Evolutionary conservation across 37 sponge, comb jelly and placozoan genomes (phyloP).

Genomic region (Crambe crambe): DNA sequence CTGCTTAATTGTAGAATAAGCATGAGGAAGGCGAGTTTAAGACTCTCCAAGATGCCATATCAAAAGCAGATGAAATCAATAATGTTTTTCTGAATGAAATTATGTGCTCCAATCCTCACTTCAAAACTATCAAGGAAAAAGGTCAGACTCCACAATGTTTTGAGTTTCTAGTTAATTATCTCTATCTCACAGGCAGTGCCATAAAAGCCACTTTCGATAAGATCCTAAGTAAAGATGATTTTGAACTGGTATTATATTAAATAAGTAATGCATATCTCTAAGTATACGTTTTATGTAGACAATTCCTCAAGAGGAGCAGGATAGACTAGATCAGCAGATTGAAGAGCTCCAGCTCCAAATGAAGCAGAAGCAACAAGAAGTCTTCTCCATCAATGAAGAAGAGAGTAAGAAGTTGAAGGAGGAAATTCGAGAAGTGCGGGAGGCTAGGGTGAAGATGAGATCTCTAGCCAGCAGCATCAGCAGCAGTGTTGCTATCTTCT

Average conservation of each 20-base stretch:
- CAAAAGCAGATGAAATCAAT: conserved; percentile 53
- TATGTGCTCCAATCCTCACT: conserved; percentile 1
- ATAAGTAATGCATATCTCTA: background rate
- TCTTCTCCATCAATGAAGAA: conserved; percentile 2
- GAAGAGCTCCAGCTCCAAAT: conserved; percentile 17
- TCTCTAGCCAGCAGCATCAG: conserved; percentile 5
- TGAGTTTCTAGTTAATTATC: background rate
- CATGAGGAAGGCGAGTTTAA: conserved; percentile 43
- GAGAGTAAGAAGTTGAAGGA: conserved; percentile 17
- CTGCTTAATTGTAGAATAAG: conserved; percentile 25
- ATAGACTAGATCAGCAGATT: conserved; percentile 12
- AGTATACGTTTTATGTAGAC: conserved; percentile 3
- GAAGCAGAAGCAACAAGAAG: conserved; percentile 23
- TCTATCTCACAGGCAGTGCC: background rate
- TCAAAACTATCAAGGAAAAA: conserved; percentile 7
- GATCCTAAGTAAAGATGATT: conserved; percentile 9
- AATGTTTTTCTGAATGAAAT: conserved; percentile 48
- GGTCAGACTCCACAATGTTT: conserved; percentile 12
- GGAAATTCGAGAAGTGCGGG: conserved; percentile 19
- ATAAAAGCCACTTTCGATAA: background rate
- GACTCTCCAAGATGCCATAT: conserved; percentile 42
- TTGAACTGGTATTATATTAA: conserved; percentile 15
- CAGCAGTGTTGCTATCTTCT: conserved; percentile 12
- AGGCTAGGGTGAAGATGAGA: conserved; percentile 14
- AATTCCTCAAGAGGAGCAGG: conserved; percentile 20